Percentiles rank a stretch among this genome's conserved stretches.
phyloP scores from a whole-genome alignment of 2,888 invertebrate genomes.

The Leptarthrus brevirostris region DNA sequence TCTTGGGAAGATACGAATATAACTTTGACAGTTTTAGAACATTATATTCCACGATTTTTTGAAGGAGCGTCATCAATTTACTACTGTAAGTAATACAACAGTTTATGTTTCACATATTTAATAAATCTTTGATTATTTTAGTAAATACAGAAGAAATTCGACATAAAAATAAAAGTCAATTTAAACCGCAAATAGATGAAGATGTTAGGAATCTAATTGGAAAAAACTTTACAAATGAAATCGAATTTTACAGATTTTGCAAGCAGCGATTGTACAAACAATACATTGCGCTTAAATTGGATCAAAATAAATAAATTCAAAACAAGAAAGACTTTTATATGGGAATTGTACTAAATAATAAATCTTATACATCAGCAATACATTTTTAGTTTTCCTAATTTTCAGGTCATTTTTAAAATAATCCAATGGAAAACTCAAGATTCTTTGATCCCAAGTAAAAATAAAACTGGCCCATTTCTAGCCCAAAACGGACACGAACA shows the following conservation, averaged over 20 bases:
- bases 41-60: conserved; percentile 83
- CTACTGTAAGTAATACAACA: conserved; percentile 80
- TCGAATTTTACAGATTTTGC: conserved; percentile 92
- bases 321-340: not conserved
- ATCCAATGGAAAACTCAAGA: no score
- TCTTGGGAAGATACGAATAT: conserved; percentile 84
- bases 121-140: conserved; percentile 60
- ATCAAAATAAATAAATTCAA: conserved; percentile 62
- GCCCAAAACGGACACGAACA: no score
- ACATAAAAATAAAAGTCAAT: conserved; percentile 83
- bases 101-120: conserved; percentile 69
- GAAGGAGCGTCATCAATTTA: conserved; percentile 77
- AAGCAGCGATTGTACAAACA: conserved; percentile 86
- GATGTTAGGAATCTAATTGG: conserved; percentile 86
- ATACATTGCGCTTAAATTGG: conserved; percentile 78
- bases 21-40: conserved; percentile 80
- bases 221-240: conserved; percentile 87
- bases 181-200: conserved; percentile 88
- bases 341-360: not conserved
- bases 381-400: no score
- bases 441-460: no score
- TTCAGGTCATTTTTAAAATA: no score
- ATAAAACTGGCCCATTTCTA: no score
- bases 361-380: not conserved
- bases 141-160: conserved; percentile 80